These are phyloP conservation scores for Drosophila ironensis DNA, from an alignment of 1,140 invertebrate genomes.

Conservation along the genomic window DNA sequence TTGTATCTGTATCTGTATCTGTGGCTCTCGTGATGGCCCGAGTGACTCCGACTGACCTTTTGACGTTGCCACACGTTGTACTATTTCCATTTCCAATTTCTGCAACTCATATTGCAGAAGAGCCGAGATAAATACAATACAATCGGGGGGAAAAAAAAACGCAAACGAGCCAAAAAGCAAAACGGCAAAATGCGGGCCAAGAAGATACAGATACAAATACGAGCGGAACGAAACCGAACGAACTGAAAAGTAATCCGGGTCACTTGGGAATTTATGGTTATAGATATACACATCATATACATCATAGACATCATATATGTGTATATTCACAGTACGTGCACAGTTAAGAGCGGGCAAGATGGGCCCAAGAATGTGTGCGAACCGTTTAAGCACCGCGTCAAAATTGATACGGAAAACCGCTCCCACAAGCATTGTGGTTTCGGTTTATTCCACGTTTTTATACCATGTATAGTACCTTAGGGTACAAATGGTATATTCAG, in stretches of 20 bases:
- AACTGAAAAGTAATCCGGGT: conserved; percentile 23
- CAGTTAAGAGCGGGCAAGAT: conserved; percentile 23
- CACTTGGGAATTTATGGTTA: conserved; percentile 31
- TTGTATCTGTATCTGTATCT: conserved; percentile 1
- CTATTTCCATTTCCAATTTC: conserved; percentile 24
- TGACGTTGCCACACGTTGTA: conserved; percentile 30
- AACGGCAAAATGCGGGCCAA: neutral
- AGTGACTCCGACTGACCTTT: conserved; percentile 31
- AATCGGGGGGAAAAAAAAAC: too few species aligned
- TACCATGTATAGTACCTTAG: too few species aligned
- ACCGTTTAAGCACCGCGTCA: conserved; percentile 30
- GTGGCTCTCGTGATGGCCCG: conserved; percentile 7
- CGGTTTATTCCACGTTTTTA: neutral
- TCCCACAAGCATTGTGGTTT: conserved; percentile 29
- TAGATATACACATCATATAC: neutral
- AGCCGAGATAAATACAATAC: neutral
- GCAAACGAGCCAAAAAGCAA: neutral
- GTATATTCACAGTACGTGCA: conserved; percentile 16
- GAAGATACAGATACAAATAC: conserved; percentile 2
- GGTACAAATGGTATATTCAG: too few species aligned
- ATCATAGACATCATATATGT: too few species aligned
- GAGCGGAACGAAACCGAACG: neutral
- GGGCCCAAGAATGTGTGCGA: conserved; percentile 3
- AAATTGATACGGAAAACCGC: conserved; percentile 22
- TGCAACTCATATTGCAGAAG: conserved; percentile 15